Evolutionary conservation across 2,113 vertebrate genomes (phyloP), one percentile per base, ranked within the genome.

Genomic region (Uria lomvia): DNA sequence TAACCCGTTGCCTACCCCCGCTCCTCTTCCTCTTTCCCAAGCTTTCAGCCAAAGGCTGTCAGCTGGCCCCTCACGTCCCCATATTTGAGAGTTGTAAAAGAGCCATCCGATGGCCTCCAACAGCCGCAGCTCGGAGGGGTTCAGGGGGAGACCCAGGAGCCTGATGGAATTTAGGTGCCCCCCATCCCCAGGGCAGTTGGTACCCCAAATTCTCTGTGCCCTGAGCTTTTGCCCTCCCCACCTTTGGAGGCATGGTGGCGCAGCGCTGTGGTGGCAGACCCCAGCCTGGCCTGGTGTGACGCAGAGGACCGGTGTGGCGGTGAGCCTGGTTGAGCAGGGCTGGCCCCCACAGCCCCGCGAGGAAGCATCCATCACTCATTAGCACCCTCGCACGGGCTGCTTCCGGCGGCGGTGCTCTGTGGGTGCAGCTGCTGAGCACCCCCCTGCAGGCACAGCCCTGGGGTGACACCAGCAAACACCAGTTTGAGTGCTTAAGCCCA

Each of bases 171-270:
- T 83, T 34, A 36, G 32, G 34, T 68, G 27, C 13, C 15, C 12
- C 12, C 18, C 2, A 1, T 9, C 20, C 40, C 36, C 4, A 4
- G 3, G 56, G 42, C 21, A 36, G 38, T 1, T 22, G 12, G 19
- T 36, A n/a, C 17, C 82, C 45, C 18, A 26, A 65, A 52, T 65
- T 63, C 38, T 59, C 36, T 36, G 29, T 4, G 2, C 29, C 65
- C 40, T 1, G 1, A 92, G 62, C 18, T n/a, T 71, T 78, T 62
- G 15, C 9, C 40, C 34, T 20, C 30, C 21, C 6, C 17, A 11
- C 11, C 29, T 53, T 17, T 22, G n/a, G 42, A 43, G 22, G 12
- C 12, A 3, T 24, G 3, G 1, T 0, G 0, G n/a, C 34, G 20
- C 32, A 21, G 27, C 1, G 0, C 29, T 40, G 82, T 1, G 2